Evolutionary conservation across 2,797 vertebrate species (phyloP), one percentile per base, ranked within the genome.

Genomic region (Naso thynnoides): DNA sequence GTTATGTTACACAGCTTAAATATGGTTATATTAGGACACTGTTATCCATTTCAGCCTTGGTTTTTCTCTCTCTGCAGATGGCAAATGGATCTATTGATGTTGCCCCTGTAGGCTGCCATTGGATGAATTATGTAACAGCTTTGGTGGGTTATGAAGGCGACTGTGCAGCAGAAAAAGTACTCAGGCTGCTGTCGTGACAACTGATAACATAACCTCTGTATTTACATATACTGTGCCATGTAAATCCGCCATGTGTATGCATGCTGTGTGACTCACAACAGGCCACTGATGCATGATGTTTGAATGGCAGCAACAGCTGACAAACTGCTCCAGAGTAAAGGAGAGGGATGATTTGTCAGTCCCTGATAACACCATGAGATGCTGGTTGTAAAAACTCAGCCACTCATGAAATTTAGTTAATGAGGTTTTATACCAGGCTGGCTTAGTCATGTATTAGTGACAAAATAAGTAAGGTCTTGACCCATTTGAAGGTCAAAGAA

Each of bases 61-160:
- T 56, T 82, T 57, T 59, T 57, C 14, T 36, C 71, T 79, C 54
- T 66, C 41, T 76, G 64, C 59, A 73, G 73, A 86, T 74, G 75
- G 66, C 47, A 21, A 74, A 81, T 66, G 58, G 83, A 81, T 88
- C 73, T 88, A 85, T 89, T 74, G 83, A 88, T 84, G 78, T 81
- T 72, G 87, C 69, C 78, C 70, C 72, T 75, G 75, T 60, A 69
- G 64, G 65, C 80, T 79, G 71, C 78, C 73, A 60, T 76, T 53
- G 78, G 83, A 92, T 90, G 77, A 89, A 93, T 93, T 92, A 92
- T 90, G 83, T 89, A 89, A 91, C 70, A 88, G 55, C 73, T 73
- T 80, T 16, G 6, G 19, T 47, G 42, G 75, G 78, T 85, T 85
- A 76, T 84, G 74, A 83, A 76, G 81, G 83, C 36, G 55, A 66